Conservation (phyloP, 2,113 vertebrate genomes). For the Dasyornis broadbenti region DNA sequence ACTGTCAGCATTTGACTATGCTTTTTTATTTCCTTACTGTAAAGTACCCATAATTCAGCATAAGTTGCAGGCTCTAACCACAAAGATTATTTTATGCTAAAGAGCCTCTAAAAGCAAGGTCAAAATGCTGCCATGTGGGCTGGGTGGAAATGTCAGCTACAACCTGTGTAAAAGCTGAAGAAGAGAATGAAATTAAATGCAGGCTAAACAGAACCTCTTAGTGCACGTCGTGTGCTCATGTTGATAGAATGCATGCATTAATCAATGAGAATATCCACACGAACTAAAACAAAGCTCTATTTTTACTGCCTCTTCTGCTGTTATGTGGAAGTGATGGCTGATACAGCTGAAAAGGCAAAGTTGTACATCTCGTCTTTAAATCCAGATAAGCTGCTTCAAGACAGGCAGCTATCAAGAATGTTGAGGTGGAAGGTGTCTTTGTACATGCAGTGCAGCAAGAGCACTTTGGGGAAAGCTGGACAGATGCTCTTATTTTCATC, state of each 20-base stretch:
- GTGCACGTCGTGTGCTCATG: accelerated
- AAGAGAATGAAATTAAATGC: background rate
- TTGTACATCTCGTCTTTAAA: background rate
- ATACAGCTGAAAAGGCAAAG: background rate
- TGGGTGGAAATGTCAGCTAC: background rate
- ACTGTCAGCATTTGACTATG: slow-evolving; percentile 4
- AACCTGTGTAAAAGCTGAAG: background rate
- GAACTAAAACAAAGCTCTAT: background rate
- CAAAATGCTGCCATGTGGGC: background rate
- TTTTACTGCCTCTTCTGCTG: background rate
- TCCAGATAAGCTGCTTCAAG: background rate
- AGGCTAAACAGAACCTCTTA: background rate
- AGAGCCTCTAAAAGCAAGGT: slow-evolving; percentile 8
- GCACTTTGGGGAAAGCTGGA: background rate
- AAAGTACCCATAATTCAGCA: slow-evolving; percentile 3
- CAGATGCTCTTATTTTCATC: background rate
- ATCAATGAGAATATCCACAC: background rate
- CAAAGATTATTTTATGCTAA: slow-evolving; percentile 11
- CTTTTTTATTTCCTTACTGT: slow-evolving; percentile 16
- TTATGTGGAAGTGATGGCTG: background rate
- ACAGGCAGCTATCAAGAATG: background rate
- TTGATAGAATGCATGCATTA: background rate
- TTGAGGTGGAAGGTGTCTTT: background rate
- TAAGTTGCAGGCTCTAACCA: background rate
- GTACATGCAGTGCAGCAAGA: background rate